These are phyloP conservation scores for Ditylenchus weischeri DNA, from an alignment of 2,888 invertebrate species.

Conservation along the genomic window DNA sequence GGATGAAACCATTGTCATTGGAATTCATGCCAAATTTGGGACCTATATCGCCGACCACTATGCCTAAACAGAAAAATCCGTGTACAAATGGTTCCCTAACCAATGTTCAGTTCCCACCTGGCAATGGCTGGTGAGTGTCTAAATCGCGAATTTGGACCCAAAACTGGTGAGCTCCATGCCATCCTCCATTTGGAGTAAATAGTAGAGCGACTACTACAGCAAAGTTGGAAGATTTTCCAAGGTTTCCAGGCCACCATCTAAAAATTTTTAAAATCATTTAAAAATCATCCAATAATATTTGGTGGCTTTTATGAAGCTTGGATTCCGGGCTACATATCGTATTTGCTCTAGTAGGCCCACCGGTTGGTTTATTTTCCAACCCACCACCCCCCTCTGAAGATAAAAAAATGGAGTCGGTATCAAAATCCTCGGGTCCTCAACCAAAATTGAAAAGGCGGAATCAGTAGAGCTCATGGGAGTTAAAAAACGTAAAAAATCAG, in stretches of 20 bases:
- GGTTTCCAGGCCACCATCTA: constrained; percentile 27
- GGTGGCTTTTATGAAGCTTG: no score
- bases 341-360: no score
- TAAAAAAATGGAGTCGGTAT: no score
- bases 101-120: constrained; percentile 63
- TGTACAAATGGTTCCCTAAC: background rate
- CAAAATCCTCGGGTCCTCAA: no score
- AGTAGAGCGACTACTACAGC: constrained; percentile 88
- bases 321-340: no score
- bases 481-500: no score
- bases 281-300: no score
- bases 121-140: constrained; percentile 80
- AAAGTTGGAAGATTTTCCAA: constrained; percentile 74
- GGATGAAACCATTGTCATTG: constrained; percentile 87
- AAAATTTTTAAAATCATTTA: background rate
- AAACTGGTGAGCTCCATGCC: constrained; percentile 86
- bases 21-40: constrained; percentile 75
- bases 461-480: no score
- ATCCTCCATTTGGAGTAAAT: constrained; percentile 66
- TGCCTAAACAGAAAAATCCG: constrained; percentile 62
- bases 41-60: constrained; percentile 90
- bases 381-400: no score
- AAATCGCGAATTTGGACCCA: constrained; percentile 85
- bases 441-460: no score
- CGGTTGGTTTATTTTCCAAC: no score